Conservation (phyloP, 2,797 vertebrate species). For the Myripristis murdjan region DNA sequence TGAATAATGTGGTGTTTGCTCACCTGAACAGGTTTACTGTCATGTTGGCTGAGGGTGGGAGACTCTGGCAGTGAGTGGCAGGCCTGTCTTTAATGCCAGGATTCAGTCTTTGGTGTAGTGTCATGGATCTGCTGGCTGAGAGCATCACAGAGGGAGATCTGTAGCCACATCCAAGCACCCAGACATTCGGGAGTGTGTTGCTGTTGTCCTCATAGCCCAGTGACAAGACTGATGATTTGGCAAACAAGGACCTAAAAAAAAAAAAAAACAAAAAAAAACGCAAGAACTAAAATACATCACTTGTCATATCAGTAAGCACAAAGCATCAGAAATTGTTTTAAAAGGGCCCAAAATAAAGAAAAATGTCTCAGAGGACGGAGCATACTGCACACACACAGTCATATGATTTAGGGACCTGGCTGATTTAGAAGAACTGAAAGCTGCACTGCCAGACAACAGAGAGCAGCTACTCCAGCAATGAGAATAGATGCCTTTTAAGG, state of each 20-base stretch:
- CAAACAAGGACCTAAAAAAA: not conserved
- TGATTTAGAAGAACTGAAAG: slow-evolving; percentile 63
- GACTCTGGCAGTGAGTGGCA: slow-evolving; percentile 31
- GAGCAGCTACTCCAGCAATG: slow-evolving; percentile 56
- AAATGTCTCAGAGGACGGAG: not conserved
- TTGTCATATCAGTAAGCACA: no score
- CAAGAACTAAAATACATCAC: not conserved
- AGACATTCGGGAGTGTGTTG: slow-evolving; percentile 13
- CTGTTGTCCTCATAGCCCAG: slow-evolving; percentile 33
- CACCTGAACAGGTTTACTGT: slow-evolving; percentile 64
- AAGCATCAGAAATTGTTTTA: not conserved
- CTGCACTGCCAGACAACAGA: slow-evolving; percentile 64
- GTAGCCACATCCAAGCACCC: slow-evolving; percentile 8
- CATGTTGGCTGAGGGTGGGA: slow-evolving; percentile 14
- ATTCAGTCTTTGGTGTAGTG: slow-evolving; percentile 68
- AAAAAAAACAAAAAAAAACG: slow-evolving; percentile 20
- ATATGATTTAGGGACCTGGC: slow-evolving; percentile 26
- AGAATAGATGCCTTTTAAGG: slow-evolving; percentile 85
- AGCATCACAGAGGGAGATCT: slow-evolving; percentile 57
- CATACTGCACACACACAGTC: slow-evolving; percentile 7
- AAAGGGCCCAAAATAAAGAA: not conserved
- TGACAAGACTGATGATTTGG: slow-evolving; percentile 16
- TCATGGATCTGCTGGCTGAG: slow-evolving; percentile 60
- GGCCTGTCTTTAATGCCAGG: slow-evolving; percentile 51
- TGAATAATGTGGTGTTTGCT: slow-evolving; percentile 31